A percentile compares a stretch with the other conserved stretches of the same genome.
Evolutionary conservation across 2,113 vertebrate genomes (phyloP).

Genomic region (Mixornis gularis): DNA sequence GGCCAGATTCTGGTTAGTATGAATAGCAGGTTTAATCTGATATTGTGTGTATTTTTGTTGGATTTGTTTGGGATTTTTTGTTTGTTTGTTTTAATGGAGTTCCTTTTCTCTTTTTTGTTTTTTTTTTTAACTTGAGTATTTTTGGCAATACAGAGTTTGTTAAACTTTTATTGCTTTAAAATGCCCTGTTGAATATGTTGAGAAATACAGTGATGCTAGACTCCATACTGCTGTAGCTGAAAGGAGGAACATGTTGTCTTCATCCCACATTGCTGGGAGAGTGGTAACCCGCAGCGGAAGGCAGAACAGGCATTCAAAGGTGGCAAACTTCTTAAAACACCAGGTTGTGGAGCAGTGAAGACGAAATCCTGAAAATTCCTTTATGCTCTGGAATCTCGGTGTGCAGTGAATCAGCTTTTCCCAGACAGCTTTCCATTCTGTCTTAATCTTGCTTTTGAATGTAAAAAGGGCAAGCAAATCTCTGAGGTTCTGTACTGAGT

Average conservation of each 20-base stretch:
- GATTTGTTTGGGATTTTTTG: background rate
- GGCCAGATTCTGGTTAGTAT: constrained; percentile 70
- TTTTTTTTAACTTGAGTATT: too few species aligned
- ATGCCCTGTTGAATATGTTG: background rate
- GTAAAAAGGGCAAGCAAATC: background rate
- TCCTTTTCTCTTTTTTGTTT: background rate
- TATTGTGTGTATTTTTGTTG: background rate
- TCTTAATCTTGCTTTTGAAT: background rate
- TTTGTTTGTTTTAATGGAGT: background rate
- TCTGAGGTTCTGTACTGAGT: background rate
- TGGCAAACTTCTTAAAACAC: background rate
- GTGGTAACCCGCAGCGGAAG: background rate
- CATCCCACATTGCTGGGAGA: background rate
- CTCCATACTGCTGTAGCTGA: background rate
- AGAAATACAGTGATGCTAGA: background rate
- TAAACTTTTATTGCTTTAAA: background rate
- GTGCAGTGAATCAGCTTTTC: background rate
- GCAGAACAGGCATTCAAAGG: background rate
- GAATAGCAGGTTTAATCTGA: background rate
- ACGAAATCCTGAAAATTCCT: background rate
- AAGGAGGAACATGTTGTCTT: background rate
- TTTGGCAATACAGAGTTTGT: background rate
- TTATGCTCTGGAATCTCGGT: background rate
- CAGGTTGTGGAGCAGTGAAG: background rate
- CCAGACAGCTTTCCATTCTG: background rate